Base-by-base conservation (phyloP, 2,797 vertebrate species). In the Sternotherus odoratus region DNA sequence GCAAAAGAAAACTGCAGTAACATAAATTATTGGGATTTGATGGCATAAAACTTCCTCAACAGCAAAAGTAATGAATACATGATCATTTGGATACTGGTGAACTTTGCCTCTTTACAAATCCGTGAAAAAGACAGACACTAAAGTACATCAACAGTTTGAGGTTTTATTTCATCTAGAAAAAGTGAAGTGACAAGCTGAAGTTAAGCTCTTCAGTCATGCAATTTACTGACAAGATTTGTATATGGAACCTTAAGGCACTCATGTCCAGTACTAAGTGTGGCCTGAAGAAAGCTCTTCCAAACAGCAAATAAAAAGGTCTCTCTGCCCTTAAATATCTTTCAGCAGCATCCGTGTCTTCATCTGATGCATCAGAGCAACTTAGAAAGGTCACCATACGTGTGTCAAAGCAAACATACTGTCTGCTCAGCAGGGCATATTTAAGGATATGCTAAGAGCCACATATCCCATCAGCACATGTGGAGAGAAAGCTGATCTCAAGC, bases 91-190 rank as follows among this genome's bases (percentile, higher is more conserved):
- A 56, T 83, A 82, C 63, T 0, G 1, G 33, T 95, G 96, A 97
- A 96, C 95, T 97, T 88, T 89, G 84, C 94, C 96, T 96, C 75
- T 92, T 96, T 97, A 94, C 94, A 97, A 96, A 95, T 88, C 93
- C 92, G 93, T 4, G 6, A 93, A 95, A 97, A 95, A 96, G 92
- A 95, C 28, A 93, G 92, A 87, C 30, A n/a, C 74, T 86, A 92
- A 95, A 97, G 94, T 94, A 95, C 90, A 97, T 92, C 91, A 95
- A 80, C 83, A 88, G 77, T 88, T 60, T 12, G 24, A 63, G 10
- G 33, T 88, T 96, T 93, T 26, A 21, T 91, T 92, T 94, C 36
- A 74, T 84, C 21, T 88, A 53, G 89, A 26, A 23, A 21, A 60
- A 5, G 12, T 77, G 56, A 26, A 30, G 8, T 9, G 74, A 13